Evolutionary conservation across 92 coral and sea anemone genomes (phyloP), one percentile per base, ranked within the genome.

Genomic region (Virgularia gustaviana): DNA sequence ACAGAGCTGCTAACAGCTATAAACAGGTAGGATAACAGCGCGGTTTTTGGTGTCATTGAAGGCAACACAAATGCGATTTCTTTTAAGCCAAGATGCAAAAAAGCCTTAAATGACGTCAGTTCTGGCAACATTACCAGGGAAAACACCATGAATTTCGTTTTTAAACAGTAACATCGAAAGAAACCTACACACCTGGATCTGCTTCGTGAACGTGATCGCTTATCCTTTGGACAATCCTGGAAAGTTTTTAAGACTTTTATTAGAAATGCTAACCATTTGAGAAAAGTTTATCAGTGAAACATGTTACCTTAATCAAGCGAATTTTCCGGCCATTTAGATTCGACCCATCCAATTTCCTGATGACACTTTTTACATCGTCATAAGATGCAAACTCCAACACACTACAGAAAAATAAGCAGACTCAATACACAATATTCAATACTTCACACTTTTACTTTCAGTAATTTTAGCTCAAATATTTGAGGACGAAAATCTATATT

Each of bases 271-370:
- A 52, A 5, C 38, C n/a, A n/a, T n/a, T n/a, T n/a, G n/a, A n/a
- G n/a, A n/a, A 43, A 43, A 43, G n/a, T 11, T n/a, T 11, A 43
- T n/a, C n/a, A n/a, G n/a, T n/a, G n/a, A n/a, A n/a, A 24, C 22
- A 24, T 65, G 96, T 91, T 86, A 91, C 97, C 79, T 91, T 96
- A 72, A 89, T 63, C 22, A 89, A 61, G 58, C 73, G 79, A 41
- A 91, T 86, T 43, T 79, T 75, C 72, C 86, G 89, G 42, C 97
- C 97, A 81, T 90, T 86, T 70, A 91, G 74, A 43, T 86, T 90
- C 33, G 91, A 74, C 1, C 96, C 96, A 72, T 91, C 92, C 31
- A 91, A 89, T 49, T 91, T 91, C 37, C 96, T 86, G 9, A 91
- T 36, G 0, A 90, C 97, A 78, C 72, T 82, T 73, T 83, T 85